Evolutionary conservation across 2,888 invertebrate genomes (phyloP).

Genomic region (Oscheius sp.): DNA sequence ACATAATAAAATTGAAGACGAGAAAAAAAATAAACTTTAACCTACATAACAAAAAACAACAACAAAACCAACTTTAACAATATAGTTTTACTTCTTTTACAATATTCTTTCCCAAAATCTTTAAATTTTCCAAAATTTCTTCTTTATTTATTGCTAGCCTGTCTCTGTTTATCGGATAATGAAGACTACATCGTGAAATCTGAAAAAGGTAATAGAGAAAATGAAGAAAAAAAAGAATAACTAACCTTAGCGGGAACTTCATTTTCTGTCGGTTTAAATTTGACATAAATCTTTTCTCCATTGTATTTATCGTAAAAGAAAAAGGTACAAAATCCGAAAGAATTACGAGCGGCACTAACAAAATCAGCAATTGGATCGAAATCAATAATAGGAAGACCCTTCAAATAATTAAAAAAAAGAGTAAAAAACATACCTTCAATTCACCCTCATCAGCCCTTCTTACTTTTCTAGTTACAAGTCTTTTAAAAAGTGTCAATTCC

Average conservation of each 20-base stretch:
- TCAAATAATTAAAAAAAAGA: slow-evolving; percentile 3
- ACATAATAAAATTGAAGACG: neutral
- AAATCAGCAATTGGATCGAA: slow-evolving; percentile 82
- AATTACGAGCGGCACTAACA: slow-evolving; percentile 77
- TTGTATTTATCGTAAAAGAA: slow-evolving; percentile 90
- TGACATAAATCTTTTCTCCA: slow-evolving; percentile 73
- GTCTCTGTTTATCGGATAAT: slow-evolving; percentile 3
- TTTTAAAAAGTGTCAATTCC: slow-evolving; percentile 32
- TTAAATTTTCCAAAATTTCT: slow-evolving; percentile 49
- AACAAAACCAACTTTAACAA: slow-evolving; percentile 11
- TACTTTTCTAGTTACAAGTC: slow-evolving; percentile 34
- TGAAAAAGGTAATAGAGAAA: no score
- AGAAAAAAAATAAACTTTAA: neutral
- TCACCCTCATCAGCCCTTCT: slow-evolving; percentile 5
- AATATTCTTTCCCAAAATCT: slow-evolving; percentile 45
- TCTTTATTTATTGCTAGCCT: slow-evolving; percentile 36
- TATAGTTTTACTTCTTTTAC: slow-evolving; percentile 21
- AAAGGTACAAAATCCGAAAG: slow-evolving; percentile 75
- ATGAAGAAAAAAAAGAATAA: neutral
- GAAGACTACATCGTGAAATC: slow-evolving; percentile 40
- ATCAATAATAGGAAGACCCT: slow-evolving; percentile 79
- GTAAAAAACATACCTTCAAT: slow-evolving; percentile 11
- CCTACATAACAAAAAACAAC: neutral
- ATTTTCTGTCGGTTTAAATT: slow-evolving; percentile 43
- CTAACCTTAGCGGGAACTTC: slow-evolving; percentile 45